Evolutionary conservation across 2,113 vertebrate genomes (phyloP).

Genomic region (Microcebus lehilahytsara): DNA sequence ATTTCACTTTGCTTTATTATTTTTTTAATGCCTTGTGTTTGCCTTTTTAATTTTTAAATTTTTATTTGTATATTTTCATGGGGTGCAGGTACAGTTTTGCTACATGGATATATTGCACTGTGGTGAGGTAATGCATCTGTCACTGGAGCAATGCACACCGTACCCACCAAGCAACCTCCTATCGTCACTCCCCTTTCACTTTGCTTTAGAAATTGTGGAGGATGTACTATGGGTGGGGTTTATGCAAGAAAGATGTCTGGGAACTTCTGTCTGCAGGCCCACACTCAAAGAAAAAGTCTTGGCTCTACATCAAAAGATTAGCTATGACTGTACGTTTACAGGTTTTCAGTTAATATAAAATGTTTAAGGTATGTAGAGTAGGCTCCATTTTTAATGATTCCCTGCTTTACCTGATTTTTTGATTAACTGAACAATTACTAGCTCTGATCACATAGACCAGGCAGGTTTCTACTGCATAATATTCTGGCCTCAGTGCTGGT

Average conservation of each 20-base stretch:
- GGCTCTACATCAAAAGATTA: conserved; percentile 73
- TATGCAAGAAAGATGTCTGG: conserved; percentile 57
- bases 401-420: conserved; percentile 43
- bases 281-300: conserved; percentile 65
- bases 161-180: too few species aligned
- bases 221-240: conserved; percentile 48
- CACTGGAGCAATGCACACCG: too few species aligned
- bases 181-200: neutral
- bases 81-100: too few species aligned
- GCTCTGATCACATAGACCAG: neutral
- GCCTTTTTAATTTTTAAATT: too few species aligned
- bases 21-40: too few species aligned
- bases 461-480: neutral
- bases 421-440: conserved; percentile 14
- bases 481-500: neutral
- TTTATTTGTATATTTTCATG: too few species aligned
- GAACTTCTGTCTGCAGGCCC: conserved; percentile 54
- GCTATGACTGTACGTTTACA: conserved; percentile 61
- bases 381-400: conserved; percentile 50
- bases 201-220: conserved; percentile 34
- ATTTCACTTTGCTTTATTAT: neutral
- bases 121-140: too few species aligned
- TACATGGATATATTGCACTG: too few species aligned
- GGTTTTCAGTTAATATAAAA: conserved; percentile 59
- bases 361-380: conserved; percentile 11